phyloP scores from a whole-genome alignment of 2,113 vertebrate genomes.

The Clarias gariepinus region DNA sequence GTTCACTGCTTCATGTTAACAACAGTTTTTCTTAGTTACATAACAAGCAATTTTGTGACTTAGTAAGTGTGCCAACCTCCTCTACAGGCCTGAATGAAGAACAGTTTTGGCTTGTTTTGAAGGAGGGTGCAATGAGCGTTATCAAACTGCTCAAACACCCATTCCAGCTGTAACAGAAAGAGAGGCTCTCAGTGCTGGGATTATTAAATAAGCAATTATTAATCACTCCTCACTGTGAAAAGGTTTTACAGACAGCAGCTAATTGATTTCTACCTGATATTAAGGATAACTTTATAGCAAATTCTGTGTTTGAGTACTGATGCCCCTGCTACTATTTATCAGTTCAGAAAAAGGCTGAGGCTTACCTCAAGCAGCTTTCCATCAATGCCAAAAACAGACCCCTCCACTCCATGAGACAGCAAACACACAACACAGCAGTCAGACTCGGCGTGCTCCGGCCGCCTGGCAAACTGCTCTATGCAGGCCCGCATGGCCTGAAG shows the following conservation, averaged over 20 bases:
- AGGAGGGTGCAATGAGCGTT: slow-evolving; percentile 89
- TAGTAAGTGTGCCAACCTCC: slow-evolving; percentile 85
- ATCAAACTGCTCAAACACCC: slow-evolving; percentile 87
- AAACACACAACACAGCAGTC: slow-evolving; percentile 89
- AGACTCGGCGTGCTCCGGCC: slow-evolving; percentile 69
- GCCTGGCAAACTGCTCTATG: slow-evolving; percentile 79
- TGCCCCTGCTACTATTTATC: neutral
- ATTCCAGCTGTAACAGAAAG: slow-evolving; percentile 80
- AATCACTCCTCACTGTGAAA: neutral
- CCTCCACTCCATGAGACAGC: slow-evolving; percentile 92
- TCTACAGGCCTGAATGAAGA: slow-evolving; percentile 96
- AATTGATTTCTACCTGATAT: neutral
- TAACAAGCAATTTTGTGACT: slow-evolving; percentile 18
- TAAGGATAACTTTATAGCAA: neutral
- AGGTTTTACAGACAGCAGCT: neutral
- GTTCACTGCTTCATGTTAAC: neutral
- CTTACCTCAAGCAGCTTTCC: slow-evolving; percentile 85
- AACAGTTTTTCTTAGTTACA: neutral
- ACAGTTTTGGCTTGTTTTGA: slow-evolving; percentile 99
- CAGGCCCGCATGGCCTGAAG: slow-evolving; percentile 81
- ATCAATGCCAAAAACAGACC: slow-evolving; percentile 88
- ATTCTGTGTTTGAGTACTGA: neutral
- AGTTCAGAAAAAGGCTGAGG: neutral
- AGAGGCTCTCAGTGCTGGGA: neutral
- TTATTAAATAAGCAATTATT: neutral